phyloP scores from a whole-genome alignment of 2,797 vertebrate species.

The Catharus ustulatus region DNA sequence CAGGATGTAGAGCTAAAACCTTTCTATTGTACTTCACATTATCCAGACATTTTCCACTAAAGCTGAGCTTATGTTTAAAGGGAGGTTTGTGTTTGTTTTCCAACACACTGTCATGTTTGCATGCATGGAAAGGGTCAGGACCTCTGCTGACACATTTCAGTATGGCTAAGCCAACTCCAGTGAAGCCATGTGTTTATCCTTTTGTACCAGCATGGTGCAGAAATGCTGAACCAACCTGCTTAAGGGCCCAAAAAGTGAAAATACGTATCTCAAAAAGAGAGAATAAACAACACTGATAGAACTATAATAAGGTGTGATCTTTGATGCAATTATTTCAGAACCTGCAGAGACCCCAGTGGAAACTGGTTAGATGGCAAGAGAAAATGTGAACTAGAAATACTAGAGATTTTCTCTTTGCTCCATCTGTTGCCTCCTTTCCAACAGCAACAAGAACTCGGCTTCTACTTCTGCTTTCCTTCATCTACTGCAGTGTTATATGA shows the following conservation, averaged over 20 bases:
- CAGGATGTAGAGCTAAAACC: background rate
- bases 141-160: background rate
- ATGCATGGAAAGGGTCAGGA: background rate
- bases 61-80: background rate
- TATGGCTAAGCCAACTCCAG: background rate
- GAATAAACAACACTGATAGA: background rate
- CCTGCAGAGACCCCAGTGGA: background rate
- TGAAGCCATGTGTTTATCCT: background rate
- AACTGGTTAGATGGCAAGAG: background rate
- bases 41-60: background rate
- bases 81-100: background rate
- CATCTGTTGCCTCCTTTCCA: conserved; percentile 27
- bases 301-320: background rate
- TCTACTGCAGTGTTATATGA: background rate
- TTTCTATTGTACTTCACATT: background rate
- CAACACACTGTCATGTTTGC: background rate
- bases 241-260: background rate
- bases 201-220: background rate
- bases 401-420: background rate
- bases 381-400: background rate
- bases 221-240: background rate
- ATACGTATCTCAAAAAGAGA: background rate
- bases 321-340: background rate
- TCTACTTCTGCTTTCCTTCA: conserved; percentile 35
- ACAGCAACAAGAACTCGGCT: background rate